A percentile compares a stretch with the other conserved stretches of the same genome.
Conservation (phyloP, 2,113 vertebrate genomes). For the Erythrocebus patas region DNA sequence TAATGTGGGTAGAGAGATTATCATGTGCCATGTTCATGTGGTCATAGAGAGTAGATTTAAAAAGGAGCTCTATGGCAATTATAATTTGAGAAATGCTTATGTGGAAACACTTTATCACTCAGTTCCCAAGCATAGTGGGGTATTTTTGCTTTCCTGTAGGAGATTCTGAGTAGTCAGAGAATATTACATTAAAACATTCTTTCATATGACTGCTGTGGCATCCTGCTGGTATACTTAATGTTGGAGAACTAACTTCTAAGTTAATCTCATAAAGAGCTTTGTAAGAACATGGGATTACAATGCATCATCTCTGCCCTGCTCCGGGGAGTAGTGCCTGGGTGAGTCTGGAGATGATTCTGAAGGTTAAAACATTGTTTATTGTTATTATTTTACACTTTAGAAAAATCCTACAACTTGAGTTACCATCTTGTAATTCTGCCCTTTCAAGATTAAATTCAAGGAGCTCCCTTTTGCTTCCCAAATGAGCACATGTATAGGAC, state of each 20-base stretch:
- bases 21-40: neutral
- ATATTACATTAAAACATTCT: neutral
- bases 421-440: neutral
- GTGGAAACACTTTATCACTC: neutral
- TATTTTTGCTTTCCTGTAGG: neutral
- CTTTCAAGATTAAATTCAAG: neutral
- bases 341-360: neutral
- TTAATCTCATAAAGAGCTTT: neutral
- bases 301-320: neutral
- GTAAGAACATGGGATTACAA: accelerated
- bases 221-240: neutral
- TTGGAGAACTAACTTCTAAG: neutral
- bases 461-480: neutral
- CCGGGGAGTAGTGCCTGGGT: neutral
- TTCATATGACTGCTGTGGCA: neutral
- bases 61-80: neutral
- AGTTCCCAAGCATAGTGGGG: neutral
- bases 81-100: neutral
- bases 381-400: neutral
- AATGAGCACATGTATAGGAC: neutral
- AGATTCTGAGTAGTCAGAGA: neutral
- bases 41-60: neutral
- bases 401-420: neutral
- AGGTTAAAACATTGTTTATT: neutral
- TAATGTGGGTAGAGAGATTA: neutral